Base-by-base conservation (phyloP, 2,797 vertebrate genomes). In the Mus spretus region DNA sequence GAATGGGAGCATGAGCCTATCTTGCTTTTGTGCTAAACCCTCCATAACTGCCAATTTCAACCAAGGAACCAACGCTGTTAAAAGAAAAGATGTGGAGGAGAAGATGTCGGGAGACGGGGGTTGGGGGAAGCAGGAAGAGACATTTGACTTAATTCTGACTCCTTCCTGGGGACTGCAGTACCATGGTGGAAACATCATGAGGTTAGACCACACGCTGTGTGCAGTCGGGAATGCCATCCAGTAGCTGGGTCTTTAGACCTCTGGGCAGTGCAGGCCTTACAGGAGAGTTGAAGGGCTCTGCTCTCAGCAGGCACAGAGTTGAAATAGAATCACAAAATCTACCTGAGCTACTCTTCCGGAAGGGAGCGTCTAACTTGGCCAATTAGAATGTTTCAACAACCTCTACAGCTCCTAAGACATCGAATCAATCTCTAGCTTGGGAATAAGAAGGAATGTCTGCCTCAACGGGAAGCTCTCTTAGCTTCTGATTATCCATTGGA, bases 11-110 rank as follows among this genome's bases (percentile, higher is more conserved):
- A 26, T 28, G 83, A 80, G 57, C 55, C 57, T 96, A 81, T 90
- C 90, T 92, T 96, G 53, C 63, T 85, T 12, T 88, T 95, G 83
- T 95, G 67, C 63, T 91, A 87, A 97, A 47, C 86, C n/a, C 83
- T 84, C 26, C 53, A 89, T 81, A 93, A 94, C 83, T 91, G 53
- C 50, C 37, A 74, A 80, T 96, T 12, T 79, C 80, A 83, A 85
- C 59, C 55, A 80, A 59, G 67, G 78, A 94, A 83, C 63, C 12
- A 75, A 61, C 40, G 31, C 13, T 94, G 91, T 92, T 94, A 93
- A 97, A 92, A 95, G 89, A 93, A 85, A 95, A 70, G n/a, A 87
- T 94, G 26, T 90, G 59, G 77, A 82, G 50, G 12, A 34, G 15
- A 11, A 24, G 7, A 0, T 6, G 3, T 22, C 7, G 34, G 11